Evolutionary conservation across 2,797 vertebrate genomes (phyloP).

Genomic region (Vultur gryphus): DNA sequence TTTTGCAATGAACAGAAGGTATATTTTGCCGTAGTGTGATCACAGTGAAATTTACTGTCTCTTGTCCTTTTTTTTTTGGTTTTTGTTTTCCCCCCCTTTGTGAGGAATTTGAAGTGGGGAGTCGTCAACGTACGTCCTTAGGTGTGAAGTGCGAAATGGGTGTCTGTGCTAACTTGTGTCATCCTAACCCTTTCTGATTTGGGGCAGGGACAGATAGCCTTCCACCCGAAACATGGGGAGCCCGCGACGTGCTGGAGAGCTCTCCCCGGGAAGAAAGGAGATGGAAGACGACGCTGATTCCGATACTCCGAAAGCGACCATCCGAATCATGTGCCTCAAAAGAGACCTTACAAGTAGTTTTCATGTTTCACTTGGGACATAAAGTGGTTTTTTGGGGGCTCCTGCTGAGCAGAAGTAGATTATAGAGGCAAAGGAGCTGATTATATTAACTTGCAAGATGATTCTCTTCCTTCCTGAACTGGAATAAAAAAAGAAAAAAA

Average conservation of each 20-base stretch:
- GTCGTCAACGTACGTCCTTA: slow-evolving; percentile 44
- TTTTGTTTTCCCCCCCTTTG: slow-evolving; percentile 52
- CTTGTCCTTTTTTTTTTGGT: slow-evolving; percentile 67
- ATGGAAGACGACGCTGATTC: not conserved
- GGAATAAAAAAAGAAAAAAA: slow-evolving; percentile 59
- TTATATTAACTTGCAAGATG: slow-evolving; percentile 61
- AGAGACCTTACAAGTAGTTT: slow-evolving; percentile 63
- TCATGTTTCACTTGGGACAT: slow-evolving; percentile 53
- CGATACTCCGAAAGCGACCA: not conserved
- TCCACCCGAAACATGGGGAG: not conserved
- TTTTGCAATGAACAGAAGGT: slow-evolving; percentile 74
- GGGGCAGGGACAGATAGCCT: slow-evolving; percentile 61
- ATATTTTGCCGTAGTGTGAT: slow-evolving; percentile 74
- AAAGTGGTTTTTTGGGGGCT: slow-evolving; percentile 15
- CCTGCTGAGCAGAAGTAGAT: slow-evolving; percentile 49
- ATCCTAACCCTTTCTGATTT: slow-evolving; percentile 58
- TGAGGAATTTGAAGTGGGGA: slow-evolving; percentile 67
- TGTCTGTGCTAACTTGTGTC: slow-evolving; percentile 71
- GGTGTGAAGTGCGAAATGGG: slow-evolving; percentile 63
- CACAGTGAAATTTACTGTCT: slow-evolving; percentile 82
- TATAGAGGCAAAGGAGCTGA: slow-evolving; percentile 50
- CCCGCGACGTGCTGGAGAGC: not conserved
- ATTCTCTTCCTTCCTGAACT: slow-evolving; percentile 63
- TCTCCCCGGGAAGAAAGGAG: slow-evolving; percentile 7
- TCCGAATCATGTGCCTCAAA: slow-evolving; percentile 62